Base-by-base conservation (phyloP, 2,888 invertebrate genomes). In the Apotomis capreana region DNA sequence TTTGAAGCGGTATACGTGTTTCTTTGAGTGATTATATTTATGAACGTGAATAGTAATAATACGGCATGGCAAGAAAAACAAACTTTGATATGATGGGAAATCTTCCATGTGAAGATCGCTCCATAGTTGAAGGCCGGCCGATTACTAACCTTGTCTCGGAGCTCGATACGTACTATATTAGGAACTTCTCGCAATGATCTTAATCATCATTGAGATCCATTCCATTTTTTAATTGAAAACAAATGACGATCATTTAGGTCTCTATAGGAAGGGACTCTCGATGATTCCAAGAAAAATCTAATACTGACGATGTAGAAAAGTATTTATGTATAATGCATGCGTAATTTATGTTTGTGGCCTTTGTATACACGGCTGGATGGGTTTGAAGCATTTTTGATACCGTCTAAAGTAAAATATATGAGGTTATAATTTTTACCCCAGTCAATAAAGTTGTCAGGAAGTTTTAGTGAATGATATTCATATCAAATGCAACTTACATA, bases 91-190 rank as follows among this genome's bases (percentile, higher is more conserved):
- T 36, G 37, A 37, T 68, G 55, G 57, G 61, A 55, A 68, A 68
- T 68, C 26, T 71, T 62, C 71, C 67, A 61, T 68, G 40, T n/a
- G 65, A 65, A 36, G 51, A 67, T 26, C 55, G 52, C 44, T 44
- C 55, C 55, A 52, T 57, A 61, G 57, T 26, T 57, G 57, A 62
- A 71, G 71, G 71, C 57, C 61, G 67, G 70, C 67, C 61, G 61
- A 62, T 71, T 71, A 62, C 67, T 37, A 46, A 36, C 60, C 54
- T 55, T 65, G 40, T 70, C 55, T 61, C 60, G 60, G 65, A 70
- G 40, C 37, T 60, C n/a, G 26, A 26, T 62, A 15, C 55, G 62
- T 57, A 51, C 36, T 51, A 37, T 57, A 51, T 36, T 51, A 37
- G 37, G 51, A 68, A 57, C 37, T 59, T 65, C 40, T 52, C 40